A percentile compares a stretch with the other conserved stretches of the same genome.
Conservation (phyloP, 2,113 vertebrate species). For the Myotis yumanensis region DNA sequence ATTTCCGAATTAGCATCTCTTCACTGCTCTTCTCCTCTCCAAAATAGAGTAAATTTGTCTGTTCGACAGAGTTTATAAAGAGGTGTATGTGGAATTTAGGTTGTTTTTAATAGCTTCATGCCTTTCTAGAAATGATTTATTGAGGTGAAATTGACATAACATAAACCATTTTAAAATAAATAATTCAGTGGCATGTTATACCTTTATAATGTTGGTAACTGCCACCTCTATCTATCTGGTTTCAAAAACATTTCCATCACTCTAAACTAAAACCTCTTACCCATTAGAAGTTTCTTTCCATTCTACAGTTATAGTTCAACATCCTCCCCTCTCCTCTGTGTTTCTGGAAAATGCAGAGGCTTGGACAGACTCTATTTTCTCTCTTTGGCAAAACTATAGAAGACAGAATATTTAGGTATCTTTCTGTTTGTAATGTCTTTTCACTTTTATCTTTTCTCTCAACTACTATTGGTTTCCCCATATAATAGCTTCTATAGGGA, state of each 20-base stretch:
- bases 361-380: not conserved
- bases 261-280: not conserved
- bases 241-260: not conserved
- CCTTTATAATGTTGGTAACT: not conserved
- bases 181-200: not conserved
- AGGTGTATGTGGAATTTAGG: not conserved
- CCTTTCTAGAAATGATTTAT: not conserved
- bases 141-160: not conserved
- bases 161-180: not conserved
- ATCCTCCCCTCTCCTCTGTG: not conserved
- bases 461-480: not conserved
- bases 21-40: not conserved
- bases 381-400: not conserved
- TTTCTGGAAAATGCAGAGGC: not conserved
- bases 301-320: not conserved
- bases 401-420: not conserved
- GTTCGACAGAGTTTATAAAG: not conserved
- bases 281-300: not conserved
- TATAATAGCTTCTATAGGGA: not conserved
- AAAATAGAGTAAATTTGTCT: not conserved
- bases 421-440: not conserved
- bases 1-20: not conserved
- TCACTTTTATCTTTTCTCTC: not conserved
- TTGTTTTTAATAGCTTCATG: not conserved
- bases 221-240: not conserved